A percentile compares a stretch with the other conserved stretches of the same genome.
These are phyloP conservation scores for Orius laevigatus DNA, from an alignment of 1,140 invertebrate species.

Conservation along the genomic window DNA sequence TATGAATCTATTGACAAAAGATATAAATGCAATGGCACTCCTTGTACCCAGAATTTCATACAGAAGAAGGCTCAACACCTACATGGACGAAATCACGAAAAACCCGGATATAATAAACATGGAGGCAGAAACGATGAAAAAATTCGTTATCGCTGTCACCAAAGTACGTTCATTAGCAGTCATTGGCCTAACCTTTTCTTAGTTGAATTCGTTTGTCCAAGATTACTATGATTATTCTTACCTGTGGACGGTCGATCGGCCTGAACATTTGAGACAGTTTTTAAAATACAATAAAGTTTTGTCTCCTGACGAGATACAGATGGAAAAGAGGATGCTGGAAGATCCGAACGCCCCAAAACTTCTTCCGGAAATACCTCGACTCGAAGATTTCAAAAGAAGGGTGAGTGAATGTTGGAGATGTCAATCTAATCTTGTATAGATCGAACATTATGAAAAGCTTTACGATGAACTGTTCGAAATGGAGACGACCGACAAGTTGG, in stretches of 20 bases:
- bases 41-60: conserved; percentile 18
- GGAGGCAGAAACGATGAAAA: conserved; percentile 12
- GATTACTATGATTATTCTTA: conserved; percentile 31
- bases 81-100: conserved; percentile 18
- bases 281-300: conserved; percentile 43
- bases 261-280: conserved; percentile 44
- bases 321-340: conserved; percentile 30
- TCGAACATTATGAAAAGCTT: conserved; percentile 41
- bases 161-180: conserved; percentile 9
- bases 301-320: conserved; percentile 35
- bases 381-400: conserved; percentile 42
- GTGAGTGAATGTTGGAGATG: conserved; percentile 20
- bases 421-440: conserved; percentile 23
- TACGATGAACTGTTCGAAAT: conserved; percentile 37
- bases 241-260: conserved; percentile 46
- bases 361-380: conserved; percentile 32
- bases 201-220: conserved; percentile 20
- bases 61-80: conserved; percentile 11
- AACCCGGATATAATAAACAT: conserved; percentile 12
- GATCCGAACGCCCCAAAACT: conserved; percentile 17
- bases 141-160: conserved; percentile 12
- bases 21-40: conserved; percentile 39
- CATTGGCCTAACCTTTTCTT: background rate
- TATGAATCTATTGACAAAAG: conserved; percentile 37
- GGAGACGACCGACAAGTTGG: conserved; percentile 33